Conservation (phyloP, 2,113 vertebrate species). For the Sciurus niger region DNA sequence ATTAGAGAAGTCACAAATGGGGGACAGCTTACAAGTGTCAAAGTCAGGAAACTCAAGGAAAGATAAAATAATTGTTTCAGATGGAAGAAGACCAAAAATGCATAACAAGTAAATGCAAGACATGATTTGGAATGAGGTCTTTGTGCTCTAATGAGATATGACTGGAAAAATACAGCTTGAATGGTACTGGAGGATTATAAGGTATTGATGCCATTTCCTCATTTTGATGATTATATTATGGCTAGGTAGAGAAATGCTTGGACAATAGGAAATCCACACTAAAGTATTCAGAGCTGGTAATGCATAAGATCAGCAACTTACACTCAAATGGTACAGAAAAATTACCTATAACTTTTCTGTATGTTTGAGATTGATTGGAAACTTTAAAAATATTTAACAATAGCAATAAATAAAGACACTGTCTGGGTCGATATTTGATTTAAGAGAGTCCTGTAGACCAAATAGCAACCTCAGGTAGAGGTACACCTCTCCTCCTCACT, state of each 20-base stretch:
- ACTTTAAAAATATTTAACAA: background rate
- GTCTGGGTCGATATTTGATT: background rate
- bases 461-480: background rate
- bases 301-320: background rate
- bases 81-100: background rate
- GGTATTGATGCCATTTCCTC: background rate
- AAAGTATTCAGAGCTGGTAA: background rate
- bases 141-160: background rate
- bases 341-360: background rate
- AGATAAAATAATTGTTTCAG: conserved; percentile 49
- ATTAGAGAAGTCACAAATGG: background rate
- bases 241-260: background rate
- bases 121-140: background rate
- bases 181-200: background rate
- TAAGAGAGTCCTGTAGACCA: background rate
- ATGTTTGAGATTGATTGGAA: background rate
- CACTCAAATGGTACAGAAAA: background rate
- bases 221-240: background rate
- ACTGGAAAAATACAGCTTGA: background rate
- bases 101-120: conserved; percentile 8
- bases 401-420: background rate
- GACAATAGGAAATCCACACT: background rate
- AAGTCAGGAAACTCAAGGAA: conserved; percentile 28
- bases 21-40: background rate
- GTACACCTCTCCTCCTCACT: background rate